phyloP scores from a whole-genome alignment of 1,140 invertebrate genomes.

The Hormaphis cornu region DNA sequence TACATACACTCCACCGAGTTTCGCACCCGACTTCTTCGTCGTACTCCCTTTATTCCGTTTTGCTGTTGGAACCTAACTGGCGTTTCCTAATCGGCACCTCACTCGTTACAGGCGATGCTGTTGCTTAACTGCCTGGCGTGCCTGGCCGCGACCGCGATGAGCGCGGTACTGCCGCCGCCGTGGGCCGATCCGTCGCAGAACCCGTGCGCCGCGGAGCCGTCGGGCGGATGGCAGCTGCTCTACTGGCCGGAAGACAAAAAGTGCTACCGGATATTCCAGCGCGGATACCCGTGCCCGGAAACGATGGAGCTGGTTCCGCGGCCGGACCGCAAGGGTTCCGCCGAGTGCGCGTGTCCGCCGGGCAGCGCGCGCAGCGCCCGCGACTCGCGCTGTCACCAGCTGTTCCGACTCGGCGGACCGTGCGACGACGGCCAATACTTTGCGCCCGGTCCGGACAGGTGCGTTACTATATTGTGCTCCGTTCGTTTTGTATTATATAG shows the following conservation, averaged over 20 bases:
- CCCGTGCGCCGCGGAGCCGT: slow-evolving; percentile 63
- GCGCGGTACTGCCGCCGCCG: slow-evolving; percentile 61
- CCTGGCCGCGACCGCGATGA: slow-evolving; percentile 6
- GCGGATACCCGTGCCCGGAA: slow-evolving; percentile 64
- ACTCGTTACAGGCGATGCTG: not conserved
- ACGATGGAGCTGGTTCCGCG: slow-evolving; percentile 68
- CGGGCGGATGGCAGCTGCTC: slow-evolving; percentile 69
- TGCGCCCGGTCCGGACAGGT: slow-evolving; percentile 49
- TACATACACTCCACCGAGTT: too few species aligned
- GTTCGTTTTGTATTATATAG: too few species aligned
- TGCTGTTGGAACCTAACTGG: not conserved
- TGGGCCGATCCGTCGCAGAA: slow-evolving; percentile 72
- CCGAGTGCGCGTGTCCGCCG: slow-evolving; percentile 68
- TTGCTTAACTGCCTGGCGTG: not conserved
- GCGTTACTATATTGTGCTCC: slow-evolving; percentile 26
- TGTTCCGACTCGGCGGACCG: slow-evolving; percentile 52
- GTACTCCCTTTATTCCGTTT: not conserved
- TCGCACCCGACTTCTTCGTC: too few species aligned
- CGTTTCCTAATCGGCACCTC: too few species aligned
- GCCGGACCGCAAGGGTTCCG: slow-evolving; percentile 46
- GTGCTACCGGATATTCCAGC: slow-evolving; percentile 76
- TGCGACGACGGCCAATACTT: slow-evolving; percentile 62
- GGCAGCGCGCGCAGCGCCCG: slow-evolving; percentile 53
- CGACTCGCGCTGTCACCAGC: slow-evolving; percentile 54
- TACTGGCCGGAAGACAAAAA: slow-evolving; percentile 71